Base-by-base conservation (phyloP, 1,140 invertebrate genomes). In the Macrobrachium nipponense region DNA sequence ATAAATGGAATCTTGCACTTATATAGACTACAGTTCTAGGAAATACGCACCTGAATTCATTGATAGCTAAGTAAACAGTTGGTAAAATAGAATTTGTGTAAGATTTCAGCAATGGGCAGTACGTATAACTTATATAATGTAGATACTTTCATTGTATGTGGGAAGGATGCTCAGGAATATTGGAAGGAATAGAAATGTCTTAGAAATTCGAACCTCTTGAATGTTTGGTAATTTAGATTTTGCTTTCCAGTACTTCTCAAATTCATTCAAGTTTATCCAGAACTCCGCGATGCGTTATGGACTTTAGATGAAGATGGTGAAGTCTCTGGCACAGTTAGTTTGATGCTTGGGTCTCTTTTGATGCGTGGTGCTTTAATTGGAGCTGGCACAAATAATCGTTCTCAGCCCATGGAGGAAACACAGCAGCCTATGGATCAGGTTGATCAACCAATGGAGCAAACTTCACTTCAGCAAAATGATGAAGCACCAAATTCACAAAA, bases 221-320 rank as follows among this genome's bases (percentile, higher is more conserved):
- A 73, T 6, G 20, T 59, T 43, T 80, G 15, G 12, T 36, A 58
- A 15, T 20, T 60, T 58, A 80, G 75, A 70, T 73, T 64, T 85
- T 51, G 66, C 66, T 27, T 82, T 88, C 17, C 73, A 90, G 90
- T 90, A 17, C 73, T 90, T 23, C 64, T 80, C 60, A 90, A 91
- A 76, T 89, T 90, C 88, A 89, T 91, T 64, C 82, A 87, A 79
- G 59, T 88, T n/a, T 80, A 88, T 61, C 87, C 87, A 0, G 79
- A 87, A 59, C 85, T 90, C 72, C 88, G 89, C 62, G 86, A 84
- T 36, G 80, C 80, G 17, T 84, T 91, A 64, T 91, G 91, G 91
- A 91, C 91, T 87, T 89, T 91, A 61, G 87, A 90, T 82, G 90
- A 90, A 58, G 90, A 89, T 80, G 91, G 88, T 3, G 88, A 88